Percentiles rank a stretch among this genome's conserved stretches.
These are phyloP conservation scores for Andricus curvator DNA, from an alignment of 2,888 invertebrate species.

Conservation along the genomic window DNA sequence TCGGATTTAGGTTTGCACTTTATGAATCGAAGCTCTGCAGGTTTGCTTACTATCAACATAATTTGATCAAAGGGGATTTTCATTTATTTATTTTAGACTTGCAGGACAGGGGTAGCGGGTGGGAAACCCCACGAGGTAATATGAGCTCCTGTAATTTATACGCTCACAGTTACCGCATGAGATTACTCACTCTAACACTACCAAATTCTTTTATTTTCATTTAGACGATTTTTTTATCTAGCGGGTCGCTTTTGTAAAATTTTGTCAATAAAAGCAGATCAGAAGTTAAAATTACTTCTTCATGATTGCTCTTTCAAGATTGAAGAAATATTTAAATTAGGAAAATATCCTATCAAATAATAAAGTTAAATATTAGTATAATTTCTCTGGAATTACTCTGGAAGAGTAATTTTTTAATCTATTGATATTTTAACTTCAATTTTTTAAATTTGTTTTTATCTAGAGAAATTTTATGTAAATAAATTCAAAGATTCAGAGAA, in stretches of 20 bases:
- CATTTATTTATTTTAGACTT: slow-evolving; percentile 43
- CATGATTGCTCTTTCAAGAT: background rate
- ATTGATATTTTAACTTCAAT: background rate
- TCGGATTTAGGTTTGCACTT: background rate
- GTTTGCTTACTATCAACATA: background rate
- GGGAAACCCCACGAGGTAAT: slow-evolving; percentile 93
- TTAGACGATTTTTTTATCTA: slow-evolving; percentile 13
- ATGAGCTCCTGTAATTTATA: slow-evolving; percentile 82
- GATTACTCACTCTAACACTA: slow-evolving; percentile 86
- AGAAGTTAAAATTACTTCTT: background rate
- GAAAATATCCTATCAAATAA: background rate
- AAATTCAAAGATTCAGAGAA: background rate
- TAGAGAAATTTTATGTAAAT: background rate
- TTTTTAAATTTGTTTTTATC: background rate
- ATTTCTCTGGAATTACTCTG: background rate
- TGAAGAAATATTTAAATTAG: background rate
- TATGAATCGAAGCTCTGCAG: background rate
- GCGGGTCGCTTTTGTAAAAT: background rate
- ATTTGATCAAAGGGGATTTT: slow-evolving; percentile 35
- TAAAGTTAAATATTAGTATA: background rate
- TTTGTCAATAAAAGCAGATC: slow-evolving; percentile 15
- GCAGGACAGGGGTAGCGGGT: slow-evolving; percentile 80
- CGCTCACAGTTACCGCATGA: slow-evolving; percentile 99
- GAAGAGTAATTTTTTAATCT: background rate
- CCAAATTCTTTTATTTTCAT: slow-evolving; percentile 65